Evolutionary conservation across 2,113 vertebrate genomes (phyloP).

Genomic region (Dasyornis broadbenti): DNA sequence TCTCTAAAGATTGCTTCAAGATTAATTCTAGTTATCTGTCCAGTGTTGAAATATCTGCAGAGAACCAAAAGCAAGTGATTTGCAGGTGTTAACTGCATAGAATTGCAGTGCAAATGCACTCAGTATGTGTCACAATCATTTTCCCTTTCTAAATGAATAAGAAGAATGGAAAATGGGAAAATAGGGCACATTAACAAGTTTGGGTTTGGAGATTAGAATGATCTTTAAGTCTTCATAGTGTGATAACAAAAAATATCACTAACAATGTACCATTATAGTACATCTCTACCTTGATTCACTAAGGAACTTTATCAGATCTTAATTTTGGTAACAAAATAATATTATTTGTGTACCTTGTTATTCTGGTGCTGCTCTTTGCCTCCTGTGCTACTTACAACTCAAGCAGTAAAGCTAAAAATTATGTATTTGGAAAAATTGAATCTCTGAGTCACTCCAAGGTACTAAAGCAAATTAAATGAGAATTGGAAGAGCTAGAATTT

Average conservation of each 20-base stretch:
- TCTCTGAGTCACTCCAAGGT: conserved; percentile 48
- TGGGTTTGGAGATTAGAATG: not conserved
- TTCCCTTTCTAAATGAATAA: not conserved
- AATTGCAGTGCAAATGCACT: not conserved
- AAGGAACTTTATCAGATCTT: not conserved
- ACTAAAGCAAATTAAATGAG: conserved; percentile 67
- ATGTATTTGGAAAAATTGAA: conserved; percentile 58
- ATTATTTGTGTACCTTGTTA: not conserved
- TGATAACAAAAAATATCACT: not conserved
- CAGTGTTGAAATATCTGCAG: not conserved
- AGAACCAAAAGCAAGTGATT: not conserved
- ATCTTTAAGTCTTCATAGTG: not conserved
- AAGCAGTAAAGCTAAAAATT: conserved; percentile 54
- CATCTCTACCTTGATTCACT: not conserved
- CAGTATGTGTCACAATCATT: not conserved
- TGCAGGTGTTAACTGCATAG: not conserved
- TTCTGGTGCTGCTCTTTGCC: not conserved
- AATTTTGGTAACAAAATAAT: conserved; percentile 23
- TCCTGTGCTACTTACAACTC: conserved; percentile 42
- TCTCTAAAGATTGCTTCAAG: not conserved
- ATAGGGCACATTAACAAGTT: not conserved
- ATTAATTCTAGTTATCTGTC: not conserved
- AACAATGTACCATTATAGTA: not conserved
- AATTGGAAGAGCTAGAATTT: conserved; percentile 60
- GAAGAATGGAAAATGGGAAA: not conserved